Percentiles rank a stretch among this genome's conserved stretches.
Conservation (phyloP, 2,797 vertebrate species). For the Etheostoma nigrum region DNA sequence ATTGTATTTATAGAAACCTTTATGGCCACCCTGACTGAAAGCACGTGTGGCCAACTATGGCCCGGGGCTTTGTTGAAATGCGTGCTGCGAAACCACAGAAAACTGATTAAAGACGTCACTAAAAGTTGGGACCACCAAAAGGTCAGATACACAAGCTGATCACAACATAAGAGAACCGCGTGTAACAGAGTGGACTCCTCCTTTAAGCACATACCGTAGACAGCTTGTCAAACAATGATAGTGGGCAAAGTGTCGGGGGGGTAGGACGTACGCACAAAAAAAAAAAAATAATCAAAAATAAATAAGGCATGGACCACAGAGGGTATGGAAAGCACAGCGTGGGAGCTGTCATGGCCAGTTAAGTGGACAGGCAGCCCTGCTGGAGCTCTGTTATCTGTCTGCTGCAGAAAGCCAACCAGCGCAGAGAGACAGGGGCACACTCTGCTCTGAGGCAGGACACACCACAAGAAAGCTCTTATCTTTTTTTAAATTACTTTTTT, state of each 20-base stretch:
- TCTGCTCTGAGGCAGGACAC: slow-evolving; percentile 42
- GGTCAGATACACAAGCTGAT: neutral
- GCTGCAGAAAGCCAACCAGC: slow-evolving; percentile 57
- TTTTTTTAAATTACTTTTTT: slow-evolving; percentile 2
- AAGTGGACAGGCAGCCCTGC: slow-evolving; percentile 65
- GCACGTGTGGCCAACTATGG: neutral
- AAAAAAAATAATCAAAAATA: slow-evolving; percentile 24
- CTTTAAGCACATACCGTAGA: neutral
- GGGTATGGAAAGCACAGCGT: slow-evolving; percentile 53
- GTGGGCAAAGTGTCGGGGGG: neutral
- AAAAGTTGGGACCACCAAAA: slow-evolving; percentile 3
- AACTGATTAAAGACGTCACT: neutral
- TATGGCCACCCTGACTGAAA: neutral
- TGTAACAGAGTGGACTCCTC: neutral
- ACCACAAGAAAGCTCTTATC: slow-evolving; percentile 33
- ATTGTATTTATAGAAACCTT: neutral
- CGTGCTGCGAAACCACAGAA: neutral
- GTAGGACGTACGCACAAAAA: neutral
- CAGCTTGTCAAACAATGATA: slow-evolving; percentile 2
- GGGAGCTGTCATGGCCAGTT: slow-evolving; percentile 64
- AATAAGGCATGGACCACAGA: slow-evolving; percentile 44
- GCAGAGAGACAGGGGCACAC: slow-evolving; percentile 12
- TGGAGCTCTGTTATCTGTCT: slow-evolving; percentile 73
- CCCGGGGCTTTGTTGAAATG: slow-evolving; percentile 10
- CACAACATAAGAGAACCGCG: neutral